Evolutionary conservation across 35 echinoderm and acorn worm species (phyloP).

Genomic region (Lytechinus variegatus): DNA sequence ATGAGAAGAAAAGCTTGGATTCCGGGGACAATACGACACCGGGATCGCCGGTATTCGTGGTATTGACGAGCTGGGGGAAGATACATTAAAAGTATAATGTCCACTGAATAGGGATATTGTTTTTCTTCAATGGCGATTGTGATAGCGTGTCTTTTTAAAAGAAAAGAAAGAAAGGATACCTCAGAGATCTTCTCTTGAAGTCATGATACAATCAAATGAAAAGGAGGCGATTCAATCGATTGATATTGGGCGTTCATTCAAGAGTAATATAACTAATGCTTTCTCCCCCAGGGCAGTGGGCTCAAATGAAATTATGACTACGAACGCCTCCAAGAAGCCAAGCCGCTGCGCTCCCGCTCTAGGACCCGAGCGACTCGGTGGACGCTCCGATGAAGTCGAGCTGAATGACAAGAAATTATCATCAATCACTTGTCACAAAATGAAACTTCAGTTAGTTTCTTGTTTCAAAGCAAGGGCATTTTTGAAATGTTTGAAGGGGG

Average conservation of each 20-base stretch:
- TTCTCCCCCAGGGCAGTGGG: background rate
- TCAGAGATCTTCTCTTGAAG: background rate
- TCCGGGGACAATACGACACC: constrained; percentile 1
- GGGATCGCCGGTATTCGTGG: background rate
- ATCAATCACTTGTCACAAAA: constrained; percentile 27
- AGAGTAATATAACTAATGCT: constrained; percentile 36
- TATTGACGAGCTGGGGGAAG: background rate
- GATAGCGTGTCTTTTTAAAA: background rate
- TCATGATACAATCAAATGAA: constrained; percentile 43
- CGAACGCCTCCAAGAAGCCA: constrained; percentile 7
- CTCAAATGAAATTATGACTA: constrained; percentile 16
- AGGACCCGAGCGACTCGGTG: background rate
- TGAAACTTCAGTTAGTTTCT: background rate
- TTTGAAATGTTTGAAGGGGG: too few relatives aligned
- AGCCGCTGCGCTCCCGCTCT: constrained; percentile 9
- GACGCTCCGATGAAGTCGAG: background rate
- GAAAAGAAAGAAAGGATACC: background rate
- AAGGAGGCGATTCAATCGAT: constrained; percentile 27
- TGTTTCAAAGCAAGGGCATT: too few relatives aligned
- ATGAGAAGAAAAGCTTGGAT: background rate
- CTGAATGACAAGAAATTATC: background rate
- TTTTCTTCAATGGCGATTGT: background rate
- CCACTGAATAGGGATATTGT: constrained; percentile 31
- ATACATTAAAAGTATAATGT: constrained; percentile 24
- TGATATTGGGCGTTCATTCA: background rate